phyloP scores from a whole-genome alignment of 2,888 invertebrate species.

The Lycocerus yunnanus region DNA sequence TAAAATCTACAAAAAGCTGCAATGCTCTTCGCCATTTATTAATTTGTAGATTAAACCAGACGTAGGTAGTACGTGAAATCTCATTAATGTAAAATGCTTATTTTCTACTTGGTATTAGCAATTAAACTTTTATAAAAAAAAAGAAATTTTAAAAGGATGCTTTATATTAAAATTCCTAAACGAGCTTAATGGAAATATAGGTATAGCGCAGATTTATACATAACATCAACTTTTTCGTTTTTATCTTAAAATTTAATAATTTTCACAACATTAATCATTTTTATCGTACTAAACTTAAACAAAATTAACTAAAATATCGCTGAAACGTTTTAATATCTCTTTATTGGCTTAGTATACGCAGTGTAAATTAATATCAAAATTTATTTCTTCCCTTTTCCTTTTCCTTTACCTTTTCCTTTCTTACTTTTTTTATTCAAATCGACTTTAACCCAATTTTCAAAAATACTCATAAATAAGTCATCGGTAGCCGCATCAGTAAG shows the following conservation, averaged over 20 bases:
- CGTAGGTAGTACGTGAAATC: no score
- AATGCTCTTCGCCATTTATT: no score
- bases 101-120: not conserved
- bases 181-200: not conserved
- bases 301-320: not conserved
- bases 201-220: not conserved
- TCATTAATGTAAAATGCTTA: no score
- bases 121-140: not conserved
- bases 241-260: not conserved
- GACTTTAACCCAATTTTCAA: constrained; percentile 46
- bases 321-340: not conserved
- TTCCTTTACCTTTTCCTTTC: constrained; percentile 13
- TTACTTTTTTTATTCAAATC: not conserved
- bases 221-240: not conserved
- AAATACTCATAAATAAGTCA: constrained; percentile 47
- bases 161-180: not conserved
- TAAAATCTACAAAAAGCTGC: no score
- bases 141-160: not conserved
- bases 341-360: not conserved
- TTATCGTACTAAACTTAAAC: not conserved
- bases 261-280: not conserved
- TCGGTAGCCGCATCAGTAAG: constrained; percentile 49
- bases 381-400: not conserved
- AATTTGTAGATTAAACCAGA: no score
- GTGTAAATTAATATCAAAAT: not conserved